Evolutionary conservation across 2,797 vertebrate species (phyloP), one percentile per base, ranked within the genome.

Genomic region (Sebastes minor): DNA sequence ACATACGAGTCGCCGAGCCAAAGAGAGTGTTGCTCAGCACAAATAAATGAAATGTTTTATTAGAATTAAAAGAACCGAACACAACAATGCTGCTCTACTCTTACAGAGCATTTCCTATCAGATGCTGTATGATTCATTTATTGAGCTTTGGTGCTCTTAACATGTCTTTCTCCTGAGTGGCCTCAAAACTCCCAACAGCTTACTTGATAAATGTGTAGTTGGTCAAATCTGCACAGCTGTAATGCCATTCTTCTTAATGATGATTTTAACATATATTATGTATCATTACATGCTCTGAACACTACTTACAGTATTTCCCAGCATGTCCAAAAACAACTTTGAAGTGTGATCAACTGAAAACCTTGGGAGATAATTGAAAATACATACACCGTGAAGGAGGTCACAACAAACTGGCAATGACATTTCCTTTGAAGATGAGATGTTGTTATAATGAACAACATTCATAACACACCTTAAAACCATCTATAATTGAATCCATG

Each of bases 261-360:
- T 16, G 4, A 22, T 67, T 67, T 32, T 1, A 14, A 60, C 68
- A 62, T 22, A 38, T 23, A 8, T 65, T 33, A 52, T 55, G 9
- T 70, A 57, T 66, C 2, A 42, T 64, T 52, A 52, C 16, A 46
- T 64, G 27, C 38, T 60, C 56, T 69, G 23, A 23, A 46, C 33
- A 62, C 16, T 10, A 10, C 61, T 27, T 8, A 53, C 7, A 60
- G 25, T 67, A 32, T 60, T 52, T 28, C 18, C 14, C 27, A 53
- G 10, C 52, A 35, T 59, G 25, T 69, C 18, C 56, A 27, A 69
- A 64, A 68, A 27, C 53, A 61, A 68, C 46, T 27, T 56, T 56
- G 22, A 73, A 27, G 12, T 76, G 53, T 61, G 68, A 63, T 73
- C 38, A 80, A 32, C 68, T 65, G 33, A 82, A 78, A 32, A 57